phyloP scores from a whole-genome alignment of 2,888 invertebrate species.

The Dynastes grantii region DNA sequence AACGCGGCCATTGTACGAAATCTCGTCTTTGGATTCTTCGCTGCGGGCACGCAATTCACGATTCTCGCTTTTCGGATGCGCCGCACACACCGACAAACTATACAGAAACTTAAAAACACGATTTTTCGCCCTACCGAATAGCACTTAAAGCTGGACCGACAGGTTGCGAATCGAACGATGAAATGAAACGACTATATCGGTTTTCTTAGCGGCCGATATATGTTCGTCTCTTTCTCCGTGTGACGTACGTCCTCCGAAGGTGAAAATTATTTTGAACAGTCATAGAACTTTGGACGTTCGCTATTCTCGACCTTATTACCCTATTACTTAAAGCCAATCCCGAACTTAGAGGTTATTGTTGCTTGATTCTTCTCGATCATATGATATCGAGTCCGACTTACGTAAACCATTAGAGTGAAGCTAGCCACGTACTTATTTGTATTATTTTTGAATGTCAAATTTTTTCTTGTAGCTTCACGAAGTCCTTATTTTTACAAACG shows the following conservation, averaged over 20 bases:
- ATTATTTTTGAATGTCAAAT: neutral
- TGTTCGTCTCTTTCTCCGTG: slow-evolving; percentile 52
- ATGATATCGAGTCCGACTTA: slow-evolving; percentile 49
- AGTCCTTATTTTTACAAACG: too few relatives aligned
- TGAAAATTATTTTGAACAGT: slow-evolving; percentile 60
- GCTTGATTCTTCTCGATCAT: slow-evolving; percentile 50
- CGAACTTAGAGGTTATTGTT: slow-evolving; percentile 58
- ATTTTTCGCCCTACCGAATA: neutral
- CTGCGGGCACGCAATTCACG: too few relatives aligned
- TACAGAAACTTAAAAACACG: neutral
- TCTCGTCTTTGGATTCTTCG: neutral
- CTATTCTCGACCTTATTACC: slow-evolving; percentile 52
- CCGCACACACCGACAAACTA: neutral
- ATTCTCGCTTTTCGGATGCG: too few relatives aligned
- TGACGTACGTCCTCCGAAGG: slow-evolving; percentile 55
- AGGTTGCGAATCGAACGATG: slow-evolving; percentile 57
- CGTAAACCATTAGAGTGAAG: slow-evolving; percentile 43
- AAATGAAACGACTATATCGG: slow-evolving; percentile 54
- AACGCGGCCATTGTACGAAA: slow-evolving; percentile 1
- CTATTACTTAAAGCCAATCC: slow-evolving; percentile 11
- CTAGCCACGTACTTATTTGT: slow-evolving; percentile 13
- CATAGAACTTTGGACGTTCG: slow-evolving; percentile 57
- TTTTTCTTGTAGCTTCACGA: too few relatives aligned
- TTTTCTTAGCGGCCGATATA: slow-evolving; percentile 47
- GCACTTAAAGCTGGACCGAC: slow-evolving; percentile 56